Evolutionary conservation across 1,140 invertebrate genomes (phyloP).

Genomic region (Bombus sylvicola): DNA sequence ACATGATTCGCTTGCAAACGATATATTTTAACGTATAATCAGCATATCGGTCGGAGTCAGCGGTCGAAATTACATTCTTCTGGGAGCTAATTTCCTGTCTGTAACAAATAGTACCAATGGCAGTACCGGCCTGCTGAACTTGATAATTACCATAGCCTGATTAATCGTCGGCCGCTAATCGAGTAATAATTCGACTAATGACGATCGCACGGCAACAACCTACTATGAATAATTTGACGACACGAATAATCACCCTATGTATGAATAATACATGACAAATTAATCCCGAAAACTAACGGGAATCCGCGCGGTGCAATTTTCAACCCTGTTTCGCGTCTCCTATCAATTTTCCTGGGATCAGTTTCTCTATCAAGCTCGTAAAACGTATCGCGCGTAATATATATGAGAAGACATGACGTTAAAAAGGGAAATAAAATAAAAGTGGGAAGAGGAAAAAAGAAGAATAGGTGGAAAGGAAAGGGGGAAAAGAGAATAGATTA

Average conservation of each 20-base stretch:
- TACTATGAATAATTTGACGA: constrained; percentile 60
- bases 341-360: constrained; percentile 45
- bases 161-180: constrained; percentile 64
- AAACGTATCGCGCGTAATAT: constrained; percentile 1
- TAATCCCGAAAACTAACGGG: constrained; percentile 63
- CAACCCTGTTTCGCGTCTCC: constrained; percentile 10
- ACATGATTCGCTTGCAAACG: neutral
- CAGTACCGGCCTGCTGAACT: constrained; percentile 30
- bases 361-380: neutral
- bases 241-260: constrained; percentile 37
- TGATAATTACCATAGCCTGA: constrained; percentile 63
- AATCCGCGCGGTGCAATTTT: constrained; percentile 46
- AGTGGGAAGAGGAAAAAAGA: neutral
- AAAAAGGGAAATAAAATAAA: neutral
- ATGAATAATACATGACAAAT: constrained; percentile 67
- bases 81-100: constrained; percentile 36
- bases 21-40: constrained; percentile 47
- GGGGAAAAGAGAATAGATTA: neutral
- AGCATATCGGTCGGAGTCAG: constrained; percentile 20
- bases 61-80: constrained; percentile 55
- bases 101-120: constrained; percentile 28
- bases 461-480: neutral
- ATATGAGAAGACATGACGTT: neutral
- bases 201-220: constrained; percentile 62
- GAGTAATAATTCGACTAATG: constrained; percentile 68